These are phyloP conservation scores for Aphidius gifuensis DNA, from an alignment of 1,140 invertebrate species.

Conservation along the genomic window DNA sequence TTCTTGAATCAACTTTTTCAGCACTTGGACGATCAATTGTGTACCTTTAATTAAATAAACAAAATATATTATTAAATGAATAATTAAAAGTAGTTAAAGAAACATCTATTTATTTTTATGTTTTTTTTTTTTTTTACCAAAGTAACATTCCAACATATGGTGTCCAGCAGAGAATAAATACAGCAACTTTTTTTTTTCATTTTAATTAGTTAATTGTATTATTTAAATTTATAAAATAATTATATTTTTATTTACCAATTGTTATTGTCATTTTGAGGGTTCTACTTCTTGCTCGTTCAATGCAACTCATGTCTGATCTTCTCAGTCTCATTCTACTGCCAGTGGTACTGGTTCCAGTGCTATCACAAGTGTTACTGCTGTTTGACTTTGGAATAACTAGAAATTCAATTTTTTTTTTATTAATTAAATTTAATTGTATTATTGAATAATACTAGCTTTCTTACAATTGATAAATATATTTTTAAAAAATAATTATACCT, in stretches of 20 bases:
- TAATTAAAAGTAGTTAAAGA: neutral
- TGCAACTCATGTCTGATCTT: constrained; percentile 67
- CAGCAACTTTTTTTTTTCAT: constrained; percentile 53
- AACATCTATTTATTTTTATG: neutral
- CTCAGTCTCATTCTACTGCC: constrained; percentile 53
- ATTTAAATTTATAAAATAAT: too few species aligned
- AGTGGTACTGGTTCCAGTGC: constrained; percentile 27
- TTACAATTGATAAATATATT: too few species aligned
- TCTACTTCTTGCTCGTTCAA: constrained; percentile 66
- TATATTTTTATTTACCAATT: constrained; percentile 48
- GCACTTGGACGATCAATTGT: constrained; percentile 68
- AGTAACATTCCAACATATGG: constrained; percentile 73
- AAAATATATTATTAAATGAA: neutral
- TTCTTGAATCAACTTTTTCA: constrained; percentile 57
- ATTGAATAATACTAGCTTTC: too few species aligned
- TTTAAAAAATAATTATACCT: constrained; percentile 25
- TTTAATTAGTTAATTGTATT: too few species aligned
- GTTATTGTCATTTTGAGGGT: constrained; percentile 80
- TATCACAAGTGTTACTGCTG: constrained; percentile 26
- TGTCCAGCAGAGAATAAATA: constrained; percentile 79
- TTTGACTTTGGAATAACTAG: constrained; percentile 27
- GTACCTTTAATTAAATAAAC: constrained; percentile 55
- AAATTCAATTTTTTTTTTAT: neutral
- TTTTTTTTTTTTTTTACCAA: constrained; percentile 58
- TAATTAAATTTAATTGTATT: too few species aligned